phyloP scores from a whole-genome alignment of 1,140 invertebrate species.

The Caenorhabditis remanei region DNA sequence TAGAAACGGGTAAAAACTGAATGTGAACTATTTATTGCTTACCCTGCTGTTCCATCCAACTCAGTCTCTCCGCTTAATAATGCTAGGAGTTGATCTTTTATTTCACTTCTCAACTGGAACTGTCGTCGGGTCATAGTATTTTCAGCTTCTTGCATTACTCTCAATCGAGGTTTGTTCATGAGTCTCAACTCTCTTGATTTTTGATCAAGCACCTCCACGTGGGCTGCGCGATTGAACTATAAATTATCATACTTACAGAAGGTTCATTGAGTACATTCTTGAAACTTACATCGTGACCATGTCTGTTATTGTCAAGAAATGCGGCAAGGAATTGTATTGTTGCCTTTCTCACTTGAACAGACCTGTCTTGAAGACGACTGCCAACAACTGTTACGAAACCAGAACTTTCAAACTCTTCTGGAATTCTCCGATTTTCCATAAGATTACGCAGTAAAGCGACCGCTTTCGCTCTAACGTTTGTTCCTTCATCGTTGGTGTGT shows the following conservation, averaged over 20 bases:
- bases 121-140: not conserved
- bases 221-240: not conserved
- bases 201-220: not conserved
- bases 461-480: slow-evolving; percentile 10
- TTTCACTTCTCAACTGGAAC: not conserved
- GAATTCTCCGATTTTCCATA: slow-evolving; percentile 27
- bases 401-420: slow-evolving; percentile 17
- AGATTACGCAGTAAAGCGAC: not conserved
- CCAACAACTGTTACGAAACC: not conserved
- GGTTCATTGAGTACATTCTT: not conserved
- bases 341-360: slow-evolving; percentile 11
- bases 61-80: not conserved
- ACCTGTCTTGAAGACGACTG: not conserved
- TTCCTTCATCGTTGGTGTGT: slow-evolving; percentile 22
- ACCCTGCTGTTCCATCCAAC: no score
- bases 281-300: slow-evolving; percentile 21
- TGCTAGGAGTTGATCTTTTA: not conserved
- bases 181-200: not conserved
- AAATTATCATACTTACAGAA: not conserved
- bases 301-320: slow-evolving; percentile 26
- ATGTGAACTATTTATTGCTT: not conserved
- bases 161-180: not conserved
- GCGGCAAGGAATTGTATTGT: slow-evolving; percentile 8
- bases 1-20: not conserved
- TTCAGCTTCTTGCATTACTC: not conserved